Conservation (phyloP, 92 coral and sea anemone species). For the Epizoanthus scotinus region DNA sequence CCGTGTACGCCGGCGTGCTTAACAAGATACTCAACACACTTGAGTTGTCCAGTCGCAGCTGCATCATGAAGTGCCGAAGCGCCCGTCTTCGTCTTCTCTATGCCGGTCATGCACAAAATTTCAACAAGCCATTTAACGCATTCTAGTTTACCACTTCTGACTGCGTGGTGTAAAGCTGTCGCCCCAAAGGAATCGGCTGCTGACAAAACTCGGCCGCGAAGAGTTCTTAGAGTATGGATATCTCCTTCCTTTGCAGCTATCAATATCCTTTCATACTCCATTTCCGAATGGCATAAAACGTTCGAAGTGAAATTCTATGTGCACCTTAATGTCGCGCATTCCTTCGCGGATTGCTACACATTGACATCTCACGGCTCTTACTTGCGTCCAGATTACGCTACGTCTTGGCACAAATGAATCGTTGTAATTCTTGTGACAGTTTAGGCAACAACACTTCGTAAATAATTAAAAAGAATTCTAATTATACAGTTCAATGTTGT, state of each 20-base stretch:
- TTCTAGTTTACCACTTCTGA: constrained; percentile 72
- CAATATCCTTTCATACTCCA: constrained; percentile 68
- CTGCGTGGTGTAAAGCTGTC: constrained; percentile 77
- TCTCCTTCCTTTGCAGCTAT: constrained; percentile 89
- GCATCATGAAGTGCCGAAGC: constrained; percentile 85
- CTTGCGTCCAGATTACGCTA: not conserved
- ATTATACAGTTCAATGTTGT: not conserved
- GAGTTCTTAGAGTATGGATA: constrained; percentile 58
- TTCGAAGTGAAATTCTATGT: too few species aligned
- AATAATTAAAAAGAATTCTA: constrained; percentile 39
- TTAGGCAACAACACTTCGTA: constrained; percentile 16
- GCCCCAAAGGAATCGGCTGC: constrained; percentile 84
- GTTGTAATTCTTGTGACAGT: constrained; percentile 21
- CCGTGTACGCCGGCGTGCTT: constrained; percentile 53
- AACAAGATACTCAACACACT: constrained; percentile 75
- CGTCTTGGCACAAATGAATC: constrained; percentile 12
- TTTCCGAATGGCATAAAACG: constrained; percentile 22
- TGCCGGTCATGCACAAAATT: constrained; percentile 64
- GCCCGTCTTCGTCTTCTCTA: constrained; percentile 64
- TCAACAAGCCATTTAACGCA: constrained; percentile 81
- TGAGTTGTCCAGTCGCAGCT: constrained; percentile 73
- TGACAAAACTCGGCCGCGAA: constrained; percentile 63
- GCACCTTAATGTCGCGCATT: too few species aligned
- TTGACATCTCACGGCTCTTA: too few species aligned
- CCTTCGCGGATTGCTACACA: too few species aligned